Evolutionary conservation across 2,888 invertebrate species (phyloP), one percentile per base, ranked within the genome.

Genomic region (Xylota sylvarum): DNA sequence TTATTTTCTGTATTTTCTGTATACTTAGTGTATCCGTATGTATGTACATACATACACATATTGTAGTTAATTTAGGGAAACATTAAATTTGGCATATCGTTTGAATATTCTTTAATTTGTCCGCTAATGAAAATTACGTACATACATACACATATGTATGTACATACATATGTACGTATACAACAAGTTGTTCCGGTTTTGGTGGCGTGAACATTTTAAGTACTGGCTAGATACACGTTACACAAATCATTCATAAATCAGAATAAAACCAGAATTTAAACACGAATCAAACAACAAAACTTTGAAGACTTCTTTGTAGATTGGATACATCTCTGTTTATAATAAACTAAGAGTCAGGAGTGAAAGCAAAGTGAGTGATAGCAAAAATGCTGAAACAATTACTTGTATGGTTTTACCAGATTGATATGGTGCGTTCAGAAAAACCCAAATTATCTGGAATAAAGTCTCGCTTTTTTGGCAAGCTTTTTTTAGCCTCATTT

Each of bases 211-310:
- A 17, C 40, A 40, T 40, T 46, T 17, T 0, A 4, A 19, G 1
- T 4, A 37, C 10, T 9, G 3, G 10, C 2, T 17, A 48, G 46
- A 19, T 5, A 19, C 9, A 43, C 2, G 17, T 48, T 19, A 19
- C 17, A 7, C 17, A 48, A 19, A 19, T 48, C 19, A 48, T 48
- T 19, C 48, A 48, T 48, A 19, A 48, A 48, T 48, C 48, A 43
- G 14, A 43, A 43, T 43, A 43, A 43, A 43, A 43, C 43, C 6
- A 12, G 14, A 43, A 14, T 43, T 14, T 14, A 0, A 14, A 43
- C 0, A 14, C 14, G 5, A 14, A 14, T 14, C 14, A 1, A n/a
- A 1, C 14, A 14, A 43, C 43, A 40, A 40, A 40, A 2, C 4
- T 12, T 9, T 43, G 14, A 43, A 12, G 4, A 43, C 40, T n/a